Base-by-base conservation (phyloP, 2,888 invertebrate genomes). In the Tachystola acroxantha region DNA sequence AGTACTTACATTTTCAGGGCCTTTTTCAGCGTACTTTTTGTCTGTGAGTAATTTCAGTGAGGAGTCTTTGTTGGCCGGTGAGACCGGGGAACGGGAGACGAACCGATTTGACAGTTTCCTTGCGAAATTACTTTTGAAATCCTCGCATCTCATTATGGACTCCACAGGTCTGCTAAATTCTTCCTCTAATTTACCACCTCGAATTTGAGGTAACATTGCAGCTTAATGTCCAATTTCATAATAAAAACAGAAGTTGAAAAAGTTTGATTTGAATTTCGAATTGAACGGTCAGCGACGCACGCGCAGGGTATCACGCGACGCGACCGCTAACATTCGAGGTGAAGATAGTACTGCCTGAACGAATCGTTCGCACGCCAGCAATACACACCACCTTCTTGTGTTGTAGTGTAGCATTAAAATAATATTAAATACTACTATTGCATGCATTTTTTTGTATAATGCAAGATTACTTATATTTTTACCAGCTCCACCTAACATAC, bases 121-220 rank as follows among this genome's bases (percentile, higher is more conserved):
- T 1, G 85, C 85, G 44, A 86, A 86, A 57, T 84, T 85, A 46
- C 85, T 86, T 46, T 86, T 86, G 49, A 86, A 86, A 53, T 86
- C 81, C 46, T 84, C 82, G 55, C 82, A 84, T 52, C 72, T 69
- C 85, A 86, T 86, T 43, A 86, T 81, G 10, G 82, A 77, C 63
- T 86, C 85, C 34, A 85, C 82, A 31, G 86, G 78, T 48, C 63
- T 70, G 43, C 68, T 70, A 46, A 82, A 84, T 57, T 73, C 80
- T 34, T 74, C 75, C 39, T 67, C 75, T 45, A 57, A 47, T 32
- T 55, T 55, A 32, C 7, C 43, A 3, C 71, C 61, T 45, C 55
- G 44, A 29, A 61, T 50, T 48, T 67, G 64, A 56, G 72, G 72
- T 44, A 69, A 66, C 78, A 78, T 78, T 46, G 48, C 69, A 44